Conservation (phyloP, 1,140 invertebrate genomes). For the Drosophila bocki region DNA sequence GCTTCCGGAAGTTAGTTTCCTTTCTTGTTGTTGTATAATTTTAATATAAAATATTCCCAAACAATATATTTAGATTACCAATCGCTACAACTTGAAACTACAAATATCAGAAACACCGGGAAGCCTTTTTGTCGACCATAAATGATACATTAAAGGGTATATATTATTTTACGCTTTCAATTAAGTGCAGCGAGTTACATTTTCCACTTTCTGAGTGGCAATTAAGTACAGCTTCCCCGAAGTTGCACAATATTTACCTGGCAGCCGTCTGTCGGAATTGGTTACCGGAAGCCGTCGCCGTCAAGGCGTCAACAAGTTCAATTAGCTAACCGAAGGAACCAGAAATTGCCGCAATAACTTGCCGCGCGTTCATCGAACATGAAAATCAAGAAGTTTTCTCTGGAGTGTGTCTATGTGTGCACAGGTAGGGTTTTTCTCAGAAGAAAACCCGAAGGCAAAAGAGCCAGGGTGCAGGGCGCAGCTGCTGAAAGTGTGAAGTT, state of each 20-base stretch:
- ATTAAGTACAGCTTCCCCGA: constrained; percentile 31
- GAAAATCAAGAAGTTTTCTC: constrained; percentile 66
- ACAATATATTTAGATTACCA: too few species aligned
- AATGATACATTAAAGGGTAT: background rate
- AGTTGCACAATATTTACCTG: constrained; percentile 37
- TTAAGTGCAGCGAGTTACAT: background rate
- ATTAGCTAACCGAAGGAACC: constrained; percentile 47
- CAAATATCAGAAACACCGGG: background rate
- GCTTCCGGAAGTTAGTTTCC: too few species aligned
- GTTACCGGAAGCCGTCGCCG: constrained; percentile 17
- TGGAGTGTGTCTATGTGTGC: background rate
- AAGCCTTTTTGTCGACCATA: background rate
- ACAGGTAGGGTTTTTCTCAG: background rate
- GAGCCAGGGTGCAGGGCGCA: constrained; percentile 5
- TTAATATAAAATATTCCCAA: too few species aligned
- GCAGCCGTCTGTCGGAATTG: constrained; percentile 8
- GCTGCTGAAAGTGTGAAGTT: constrained; percentile 62
- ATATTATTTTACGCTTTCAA: background rate
- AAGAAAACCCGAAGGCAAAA: background rate
- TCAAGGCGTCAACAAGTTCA: constrained; percentile 61
- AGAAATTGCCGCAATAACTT: constrained; percentile 53
- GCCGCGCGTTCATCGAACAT: constrained; percentile 60
- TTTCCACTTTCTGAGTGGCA: constrained; percentile 2
- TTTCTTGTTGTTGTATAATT: too few species aligned
- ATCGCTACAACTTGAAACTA: background rate